These are phyloP conservation scores for Entelurus aequoreus DNA, from an alignment of 2,113 vertebrate genomes.

Conservation along the genomic window DNA sequence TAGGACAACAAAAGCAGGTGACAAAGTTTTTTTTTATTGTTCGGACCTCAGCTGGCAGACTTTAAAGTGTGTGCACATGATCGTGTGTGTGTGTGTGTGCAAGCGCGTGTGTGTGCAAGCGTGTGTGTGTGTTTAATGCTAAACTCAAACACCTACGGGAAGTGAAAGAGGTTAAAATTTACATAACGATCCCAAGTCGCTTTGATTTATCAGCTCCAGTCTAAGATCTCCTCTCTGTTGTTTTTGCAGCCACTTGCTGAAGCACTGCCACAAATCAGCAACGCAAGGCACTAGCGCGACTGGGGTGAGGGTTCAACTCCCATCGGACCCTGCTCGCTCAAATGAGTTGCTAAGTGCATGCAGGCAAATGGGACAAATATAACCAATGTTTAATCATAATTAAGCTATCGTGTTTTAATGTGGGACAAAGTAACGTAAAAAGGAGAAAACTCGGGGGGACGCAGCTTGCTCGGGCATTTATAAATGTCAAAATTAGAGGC, in stretches of 20 bases:
- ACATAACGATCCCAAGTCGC: conserved; percentile 47
- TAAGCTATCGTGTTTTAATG: conserved; percentile 20
- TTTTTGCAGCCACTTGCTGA: conserved; percentile 40
- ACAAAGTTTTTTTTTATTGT: conserved; percentile 32
- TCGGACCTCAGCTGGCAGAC: conserved; percentile 49
- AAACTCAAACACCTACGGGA: conserved; percentile 10
- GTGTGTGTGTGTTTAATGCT: conserved; percentile 7
- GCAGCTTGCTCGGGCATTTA: conserved; percentile 11
- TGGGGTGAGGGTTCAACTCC: conserved; percentile 42
- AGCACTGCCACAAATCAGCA: conserved; percentile 36
- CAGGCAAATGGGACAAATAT: conserved; percentile 27
- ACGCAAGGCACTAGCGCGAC: conserved; percentile 40
- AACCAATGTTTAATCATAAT: conserved; percentile 40
- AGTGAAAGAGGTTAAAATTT: conserved; percentile 50
- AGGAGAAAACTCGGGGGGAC: conserved; percentile 20
- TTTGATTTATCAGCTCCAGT: conserved; percentile 58
- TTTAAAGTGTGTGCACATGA: neutral
- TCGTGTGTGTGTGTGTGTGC: too few relatives aligned
- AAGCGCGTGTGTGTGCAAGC: conserved; percentile 16
- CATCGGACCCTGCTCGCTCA: conserved; percentile 25
- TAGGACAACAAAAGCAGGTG: neutral
- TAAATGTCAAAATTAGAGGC: conserved; percentile 16
- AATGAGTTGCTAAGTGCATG: conserved; percentile 15
- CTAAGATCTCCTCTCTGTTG: conserved; percentile 3
- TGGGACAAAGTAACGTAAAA: conserved; percentile 7